Conservation (phyloP, 1,140 invertebrate species). For the Panulirus ornatus region DNA sequence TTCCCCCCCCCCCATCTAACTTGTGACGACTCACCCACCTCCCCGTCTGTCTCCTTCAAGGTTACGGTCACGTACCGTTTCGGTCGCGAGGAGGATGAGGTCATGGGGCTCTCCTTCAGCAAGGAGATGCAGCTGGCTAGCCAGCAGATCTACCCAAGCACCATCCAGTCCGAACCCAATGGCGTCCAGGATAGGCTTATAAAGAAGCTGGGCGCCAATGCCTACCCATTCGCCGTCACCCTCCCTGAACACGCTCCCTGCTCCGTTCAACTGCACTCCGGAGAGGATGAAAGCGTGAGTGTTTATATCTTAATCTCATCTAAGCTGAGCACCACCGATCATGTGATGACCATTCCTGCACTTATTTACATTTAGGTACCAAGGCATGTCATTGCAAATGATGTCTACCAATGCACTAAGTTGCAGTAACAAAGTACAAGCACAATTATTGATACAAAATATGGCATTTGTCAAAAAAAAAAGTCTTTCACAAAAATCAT, state of each 20-base stretch:
- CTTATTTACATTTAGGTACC: neutral
- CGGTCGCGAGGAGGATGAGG: conserved; percentile 94
- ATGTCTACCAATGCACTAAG: too few species aligned
- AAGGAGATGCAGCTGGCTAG: conserved; percentile 91
- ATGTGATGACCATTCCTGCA: neutral
- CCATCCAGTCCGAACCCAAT: conserved; percentile 29
- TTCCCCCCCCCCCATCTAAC: too few species aligned
- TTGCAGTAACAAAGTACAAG: too few species aligned
- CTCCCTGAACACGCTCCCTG: conserved; percentile 82
- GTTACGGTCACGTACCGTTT: conserved; percentile 91
- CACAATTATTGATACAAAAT: too few species aligned
- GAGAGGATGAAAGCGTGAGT: conserved; percentile 79
- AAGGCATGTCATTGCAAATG: neutral
- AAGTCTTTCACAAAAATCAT: too few species aligned
- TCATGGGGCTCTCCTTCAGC: conserved; percentile 96
- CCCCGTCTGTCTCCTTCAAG: conserved; percentile 77
- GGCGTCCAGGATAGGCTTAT: conserved; percentile 76
- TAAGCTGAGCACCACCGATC: neutral
- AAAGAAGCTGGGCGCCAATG: conserved; percentile 74
- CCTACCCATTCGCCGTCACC: conserved; percentile 75
- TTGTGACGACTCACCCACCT: too few species aligned
- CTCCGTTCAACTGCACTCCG: conserved; percentile 91
- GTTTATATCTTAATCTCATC: neutral
- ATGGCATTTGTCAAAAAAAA: too few species aligned
- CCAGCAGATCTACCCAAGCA: conserved; percentile 82